These are phyloP conservation scores for Drosophila diplacantha DNA, from an alignment of 2,888 invertebrate genomes.

Conservation along the genomic window DNA sequence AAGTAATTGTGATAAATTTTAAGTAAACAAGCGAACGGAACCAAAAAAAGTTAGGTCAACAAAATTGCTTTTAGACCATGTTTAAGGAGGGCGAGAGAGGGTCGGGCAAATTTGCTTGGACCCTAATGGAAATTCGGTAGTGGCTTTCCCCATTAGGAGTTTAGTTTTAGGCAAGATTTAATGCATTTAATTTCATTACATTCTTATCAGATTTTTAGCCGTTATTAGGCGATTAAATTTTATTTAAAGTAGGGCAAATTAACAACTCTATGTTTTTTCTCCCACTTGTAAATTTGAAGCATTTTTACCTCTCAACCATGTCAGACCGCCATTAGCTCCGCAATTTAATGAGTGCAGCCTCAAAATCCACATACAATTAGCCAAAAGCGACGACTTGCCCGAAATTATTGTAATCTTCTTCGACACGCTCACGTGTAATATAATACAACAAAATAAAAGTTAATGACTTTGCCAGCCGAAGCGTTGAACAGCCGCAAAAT, in stretches of 20 bases:
- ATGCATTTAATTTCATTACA: neutral
- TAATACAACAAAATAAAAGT: conserved; percentile 43
- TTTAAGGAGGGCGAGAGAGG: conserved; percentile 29
- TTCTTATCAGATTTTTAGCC: neutral
- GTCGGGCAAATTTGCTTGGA: conserved; percentile 29
- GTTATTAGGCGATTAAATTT: too few species aligned
- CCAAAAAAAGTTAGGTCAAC: conserved; percentile 35
- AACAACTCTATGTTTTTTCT: neutral
- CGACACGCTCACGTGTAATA: conserved; percentile 37
- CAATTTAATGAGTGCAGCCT: conserved; percentile 24
- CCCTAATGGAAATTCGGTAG: conserved; percentile 31
- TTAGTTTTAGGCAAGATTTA: neutral
- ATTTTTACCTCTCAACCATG: conserved; percentile 14
- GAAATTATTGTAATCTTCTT: conserved; percentile 38
- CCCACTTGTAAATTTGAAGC: neutral
- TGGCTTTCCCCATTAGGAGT: conserved; percentile 15
- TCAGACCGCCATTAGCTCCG: conserved; percentile 17
- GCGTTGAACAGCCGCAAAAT: conserved; percentile 45
- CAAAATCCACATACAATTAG: conserved; percentile 35
- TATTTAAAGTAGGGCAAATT: neutral
- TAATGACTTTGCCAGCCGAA: conserved; percentile 58
- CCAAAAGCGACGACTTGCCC: conserved; percentile 29
- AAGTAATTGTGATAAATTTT: conserved; percentile 46
- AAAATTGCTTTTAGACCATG: conserved; percentile 38
- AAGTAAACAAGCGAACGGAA: conserved; percentile 35